Evolutionary conservation across 2,113 vertebrate species (phyloP), one percentile per base, ranked within the genome.

Genomic region (Thamnophis sirtalis): DNA sequence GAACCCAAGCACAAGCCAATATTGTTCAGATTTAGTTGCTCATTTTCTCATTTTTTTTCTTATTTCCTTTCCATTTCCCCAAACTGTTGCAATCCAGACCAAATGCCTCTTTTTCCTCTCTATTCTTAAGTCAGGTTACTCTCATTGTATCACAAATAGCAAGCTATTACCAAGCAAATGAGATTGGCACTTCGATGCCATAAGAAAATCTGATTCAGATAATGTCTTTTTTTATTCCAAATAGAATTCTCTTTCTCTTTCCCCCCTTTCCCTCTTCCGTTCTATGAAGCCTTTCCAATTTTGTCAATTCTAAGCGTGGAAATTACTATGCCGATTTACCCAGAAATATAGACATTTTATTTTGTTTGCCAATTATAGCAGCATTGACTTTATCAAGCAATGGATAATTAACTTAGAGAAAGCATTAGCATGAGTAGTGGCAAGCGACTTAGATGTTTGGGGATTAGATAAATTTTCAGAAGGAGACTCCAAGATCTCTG

Each of bases 91-190:
- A 92, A 92, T 13, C 17, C 53, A 92, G 38, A 90, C 48, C 48
- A 68, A 15, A 84, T 56, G 19, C 88, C 90, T 94, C 68, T 53
- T 91, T 8, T 80, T 89, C 55, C 90, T 55, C 22, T 89, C 88
- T 88, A 87, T 89, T 95, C 86, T 91, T 93, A 49, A 92, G 58
- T 13, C 33, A 4, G 60, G 9, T 49, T 90, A 84, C 49, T 56
- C 49, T 53, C 38, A 89, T 51, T 91, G 54, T 89, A 85, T 38
- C 93, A 60, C 92, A 93, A 93, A 92, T 89, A 91, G 84, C 51
- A 91, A 89, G 48, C 87, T 86, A 92, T 94, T 95, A 91, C 48
- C 93, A 55, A 91, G 63, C 89, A 88, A 94, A 95, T n/a, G 50
- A 94, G 84, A 95, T 87, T 87, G 3, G 15, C 50, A 19, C 68